Base-by-base conservation (phyloP, 1,140 invertebrate species). In the Ditylenchus dipsaci region DNA sequence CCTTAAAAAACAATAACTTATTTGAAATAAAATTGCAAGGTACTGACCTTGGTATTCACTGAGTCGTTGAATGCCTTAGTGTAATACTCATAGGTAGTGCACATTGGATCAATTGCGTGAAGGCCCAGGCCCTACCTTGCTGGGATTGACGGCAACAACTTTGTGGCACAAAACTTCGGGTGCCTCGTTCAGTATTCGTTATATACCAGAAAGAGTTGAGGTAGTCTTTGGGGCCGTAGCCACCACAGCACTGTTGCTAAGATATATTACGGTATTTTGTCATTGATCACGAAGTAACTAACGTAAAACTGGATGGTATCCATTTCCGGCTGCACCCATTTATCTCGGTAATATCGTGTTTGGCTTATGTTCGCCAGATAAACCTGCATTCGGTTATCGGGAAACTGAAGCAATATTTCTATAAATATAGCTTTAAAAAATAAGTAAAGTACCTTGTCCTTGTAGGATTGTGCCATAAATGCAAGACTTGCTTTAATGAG, bases 241-340 rank as follows among this genome's bases (percentile, higher is more conserved):
- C 79, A 26, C 78, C 78, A 69, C 79, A 81, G 64, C 79, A 81
- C 65, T 83, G 61, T 47, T 83, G 79, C 79, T 81, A 70, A 69
- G 57, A 67, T n/a, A n/a, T 21, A 3, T 61, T n/a, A 7, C n/a
- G 26, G 29, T 30, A 13, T 26, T 7, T 61, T n/a, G 3, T 61
- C 3, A 21, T 27, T 19, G 8, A 13, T 21, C n/a, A 33, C 3
- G n/a, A 21, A 68, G 26, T 15, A 63, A 69, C 73, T 67, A 68
- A 79, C 78, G 67, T 79, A 79, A 65, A 76, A 80, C 43, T 79
- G 78, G 13, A 79, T 67, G n/a, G 72, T 73, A 57, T 79, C 78
- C 76, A 79, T 67, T 21, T 80, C 66, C 13, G 78, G 78, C n/a
- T 49, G 56, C n/a, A 80, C 78, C 80, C 80, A 82, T 61, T 79